Evolutionary conservation across 35 echinoderm and acorn worm genomes (phyloP).

Genomic region (Diadema setosum): DNA sequence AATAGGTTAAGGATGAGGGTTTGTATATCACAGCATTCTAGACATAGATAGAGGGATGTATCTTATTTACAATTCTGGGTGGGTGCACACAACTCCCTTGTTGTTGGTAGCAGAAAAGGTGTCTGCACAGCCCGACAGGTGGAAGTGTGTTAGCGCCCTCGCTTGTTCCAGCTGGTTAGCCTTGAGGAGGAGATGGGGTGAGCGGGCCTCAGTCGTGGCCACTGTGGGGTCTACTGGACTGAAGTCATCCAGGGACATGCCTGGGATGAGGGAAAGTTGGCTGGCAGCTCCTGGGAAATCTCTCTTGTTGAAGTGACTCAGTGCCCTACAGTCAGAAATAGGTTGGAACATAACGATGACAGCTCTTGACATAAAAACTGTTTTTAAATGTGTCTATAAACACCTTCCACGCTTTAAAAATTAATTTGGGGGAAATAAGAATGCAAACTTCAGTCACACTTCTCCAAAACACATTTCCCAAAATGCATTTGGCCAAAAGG

Average conservation of each 20-base stretch:
- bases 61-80: constrained; percentile 78
- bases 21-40: too few relatives aligned
- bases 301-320: constrained; percentile 65
- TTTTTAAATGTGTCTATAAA: too few relatives aligned
- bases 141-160: constrained; percentile 56
- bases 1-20: too few relatives aligned
- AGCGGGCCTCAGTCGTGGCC: neutral
- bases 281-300: constrained; percentile 41
- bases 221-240: constrained; percentile 9
- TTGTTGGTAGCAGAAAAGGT: constrained; percentile 12
- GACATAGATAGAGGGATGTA: too few relatives aligned
- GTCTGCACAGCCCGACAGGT: constrained; percentile 56
- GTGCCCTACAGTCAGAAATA: constrained; percentile 45
- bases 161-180: constrained; percentile 56
- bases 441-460: too few relatives aligned
- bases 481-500: too few relatives aligned
- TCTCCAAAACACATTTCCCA: too few relatives aligned
- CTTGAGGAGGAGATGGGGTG: constrained; percentile 2
- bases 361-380: too few relatives aligned
- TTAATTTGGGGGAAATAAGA: too few relatives aligned
- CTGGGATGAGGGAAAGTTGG: constrained; percentile 75
- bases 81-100: constrained; percentile 35
- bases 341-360: too few relatives aligned
- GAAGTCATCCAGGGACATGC: constrained; percentile 43
- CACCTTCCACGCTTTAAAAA: too few relatives aligned